A percentile compares a stretch with the other conserved stretches of the same genome.
These are phyloP conservation scores for Stegophylla sp. DNA, from an alignment of 2,888 invertebrate species.

Conservation along the genomic window DNA sequence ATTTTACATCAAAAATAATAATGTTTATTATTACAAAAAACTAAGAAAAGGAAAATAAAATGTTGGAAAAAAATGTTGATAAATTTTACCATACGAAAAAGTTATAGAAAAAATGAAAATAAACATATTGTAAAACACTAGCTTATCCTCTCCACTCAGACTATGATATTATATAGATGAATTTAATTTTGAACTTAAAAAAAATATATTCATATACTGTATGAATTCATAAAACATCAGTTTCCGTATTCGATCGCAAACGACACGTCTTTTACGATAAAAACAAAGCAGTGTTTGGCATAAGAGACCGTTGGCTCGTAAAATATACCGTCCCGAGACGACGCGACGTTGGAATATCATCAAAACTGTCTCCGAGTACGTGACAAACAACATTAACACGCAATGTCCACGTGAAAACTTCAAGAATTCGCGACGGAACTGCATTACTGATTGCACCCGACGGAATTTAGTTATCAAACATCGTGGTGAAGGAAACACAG, in stretches of 20 bases:
- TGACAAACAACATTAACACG: conserved; percentile 10
- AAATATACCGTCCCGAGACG: neutral
- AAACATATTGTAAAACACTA: too few species aligned
- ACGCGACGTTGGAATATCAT: conserved; percentile 2
- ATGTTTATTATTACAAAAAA: too few species aligned
- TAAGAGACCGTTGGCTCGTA: neutral
- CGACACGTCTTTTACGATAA: neutral
- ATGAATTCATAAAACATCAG: neutral
- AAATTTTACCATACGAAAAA: too few species aligned
- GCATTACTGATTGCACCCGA: conserved; percentile 14
- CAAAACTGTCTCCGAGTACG: conserved; percentile 3
- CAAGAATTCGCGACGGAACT: neutral
- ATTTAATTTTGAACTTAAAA: too few species aligned
- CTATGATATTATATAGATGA: too few species aligned
- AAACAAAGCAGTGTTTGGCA: neutral
- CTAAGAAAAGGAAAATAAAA: too few species aligned
- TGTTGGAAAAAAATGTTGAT: too few species aligned
- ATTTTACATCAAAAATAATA: too few species aligned
- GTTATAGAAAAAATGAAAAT: too few species aligned
- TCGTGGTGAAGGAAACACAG: neutral
- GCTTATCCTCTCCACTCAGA: too few species aligned
- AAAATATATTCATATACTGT: too few species aligned
- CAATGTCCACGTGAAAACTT: conserved; percentile 32
- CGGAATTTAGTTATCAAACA: conserved; percentile 17
- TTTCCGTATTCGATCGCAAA: neutral